These are phyloP conservation scores for Amphiura filiformis DNA, from an alignment of 35 echinoderm and acorn worm species.

Conservation along the genomic window DNA sequence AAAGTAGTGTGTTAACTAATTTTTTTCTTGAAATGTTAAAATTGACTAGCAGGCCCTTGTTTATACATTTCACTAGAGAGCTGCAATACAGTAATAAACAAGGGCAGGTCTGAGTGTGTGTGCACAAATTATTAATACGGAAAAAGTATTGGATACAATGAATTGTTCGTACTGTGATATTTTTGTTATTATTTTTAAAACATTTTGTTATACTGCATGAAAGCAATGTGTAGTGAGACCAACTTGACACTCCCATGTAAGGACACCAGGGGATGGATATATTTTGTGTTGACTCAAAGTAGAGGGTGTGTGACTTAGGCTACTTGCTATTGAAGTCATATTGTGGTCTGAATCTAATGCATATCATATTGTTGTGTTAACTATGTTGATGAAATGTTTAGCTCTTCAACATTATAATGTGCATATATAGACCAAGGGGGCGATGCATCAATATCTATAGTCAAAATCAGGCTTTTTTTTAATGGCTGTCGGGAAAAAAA, in stretches of 20 bases:
- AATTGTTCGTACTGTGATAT: neutral
- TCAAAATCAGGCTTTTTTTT: too few species aligned
- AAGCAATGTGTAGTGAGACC: neutral
- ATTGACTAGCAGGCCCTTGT: conserved; percentile 1
- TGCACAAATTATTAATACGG: neutral
- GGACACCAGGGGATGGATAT: neutral
- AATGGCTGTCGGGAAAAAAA: too few species aligned
- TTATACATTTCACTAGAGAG: neutral
- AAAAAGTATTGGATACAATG: neutral
- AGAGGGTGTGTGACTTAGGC: neutral
- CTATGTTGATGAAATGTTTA: too few species aligned
- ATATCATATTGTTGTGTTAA: neutral
- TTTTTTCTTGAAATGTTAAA: neutral
- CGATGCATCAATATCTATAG: too few species aligned
- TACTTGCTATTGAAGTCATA: neutral
- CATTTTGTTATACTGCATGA: neutral
- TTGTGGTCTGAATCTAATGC: neutral
- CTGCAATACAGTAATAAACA: neutral
- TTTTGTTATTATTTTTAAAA: conserved; percentile 13
- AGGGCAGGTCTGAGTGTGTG: neutral
- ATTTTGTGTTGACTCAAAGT: neutral
- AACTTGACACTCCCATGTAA: neutral
- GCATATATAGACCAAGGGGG: too few species aligned
- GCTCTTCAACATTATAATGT: too few species aligned
- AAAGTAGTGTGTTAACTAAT: neutral